A percentile compares a stretch with the other conserved stretches of the same genome.
Evolutionary conservation across 2,113 vertebrate species (phyloP).

Genomic region (Marcusenius ussheri): DNA sequence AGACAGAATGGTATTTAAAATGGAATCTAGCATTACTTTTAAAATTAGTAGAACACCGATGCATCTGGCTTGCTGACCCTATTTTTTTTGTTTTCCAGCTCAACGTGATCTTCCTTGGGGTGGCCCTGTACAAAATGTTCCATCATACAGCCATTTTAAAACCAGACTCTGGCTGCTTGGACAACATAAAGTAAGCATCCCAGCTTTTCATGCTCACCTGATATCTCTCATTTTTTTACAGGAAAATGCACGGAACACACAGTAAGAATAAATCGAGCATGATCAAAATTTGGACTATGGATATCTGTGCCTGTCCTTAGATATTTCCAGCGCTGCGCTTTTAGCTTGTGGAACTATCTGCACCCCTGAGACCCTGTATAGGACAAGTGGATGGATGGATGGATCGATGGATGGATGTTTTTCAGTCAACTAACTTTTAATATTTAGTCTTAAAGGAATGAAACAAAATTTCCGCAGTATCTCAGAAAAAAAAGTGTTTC

Average conservation of each 20-base stretch:
- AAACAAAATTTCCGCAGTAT: neutral
- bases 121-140: slow-evolving; percentile 99
- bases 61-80: neutral
- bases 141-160: slow-evolving; percentile 98
- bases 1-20: neutral
- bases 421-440: neutral
- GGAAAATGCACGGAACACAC: neutral
- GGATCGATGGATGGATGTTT: neutral
- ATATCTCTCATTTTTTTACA: neutral
- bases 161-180: slow-evolving; percentile 96
- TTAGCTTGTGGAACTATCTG: neutral
- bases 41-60: neutral
- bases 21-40: neutral
- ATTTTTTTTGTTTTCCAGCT: slow-evolving; percentile 67
- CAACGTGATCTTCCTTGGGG: slow-evolving; percentile 98
- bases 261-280: neutral
- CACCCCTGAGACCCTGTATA: neutral
- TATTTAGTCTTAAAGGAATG: neutral
- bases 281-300: neutral
- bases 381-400: neutral
- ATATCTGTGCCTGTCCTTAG: neutral
- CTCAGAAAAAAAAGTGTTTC: neutral
- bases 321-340: neutral
- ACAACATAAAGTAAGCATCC: slow-evolving; percentile 97
- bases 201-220: too few relatives aligned